Evolutionary conservation across 2,888 invertebrate genomes (phyloP).

Genomic region (Sicus ferrugineus): DNA sequence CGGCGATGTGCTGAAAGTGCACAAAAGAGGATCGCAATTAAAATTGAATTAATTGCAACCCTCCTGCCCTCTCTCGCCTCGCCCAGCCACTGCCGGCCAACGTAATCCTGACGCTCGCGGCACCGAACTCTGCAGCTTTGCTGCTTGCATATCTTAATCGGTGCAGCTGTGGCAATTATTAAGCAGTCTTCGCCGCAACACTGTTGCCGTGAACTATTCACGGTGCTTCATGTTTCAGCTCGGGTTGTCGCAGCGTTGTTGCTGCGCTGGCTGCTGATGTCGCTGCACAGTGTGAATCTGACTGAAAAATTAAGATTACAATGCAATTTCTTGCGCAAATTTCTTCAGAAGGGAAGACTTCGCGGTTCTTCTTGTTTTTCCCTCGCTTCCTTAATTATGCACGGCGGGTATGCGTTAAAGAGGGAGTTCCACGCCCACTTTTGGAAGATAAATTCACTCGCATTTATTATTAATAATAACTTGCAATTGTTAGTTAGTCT

Average conservation of each 20-base stretch:
- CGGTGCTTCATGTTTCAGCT: neutral
- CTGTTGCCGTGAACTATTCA: conserved; percentile 4
- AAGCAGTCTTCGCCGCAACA: conserved; percentile 13
- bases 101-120: neutral
- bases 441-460: too few species aligned
- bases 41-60: conserved; percentile 9
- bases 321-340: too few species aligned
- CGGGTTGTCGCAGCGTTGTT: too few species aligned
- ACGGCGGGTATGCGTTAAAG: too few species aligned
- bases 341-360: too few species aligned
- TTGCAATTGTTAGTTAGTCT: too few species aligned
- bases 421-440: too few species aligned
- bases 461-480: too few species aligned
- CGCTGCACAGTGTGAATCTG: too few species aligned
- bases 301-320: too few species aligned
- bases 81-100: neutral
- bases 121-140: neutral
- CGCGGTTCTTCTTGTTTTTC: too few species aligned
- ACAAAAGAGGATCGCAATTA: conserved; percentile 4
- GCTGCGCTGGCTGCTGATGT: neutral
- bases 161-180: conserved; percentile 14
- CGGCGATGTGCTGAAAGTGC: neutral
- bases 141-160: neutral
- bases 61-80: neutral
- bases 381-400: too few species aligned